Evolutionary conservation across 2,113 vertebrate species (phyloP), one percentile per base, ranked within the genome.

Genomic region (Miniopterus natalensis): DNA sequence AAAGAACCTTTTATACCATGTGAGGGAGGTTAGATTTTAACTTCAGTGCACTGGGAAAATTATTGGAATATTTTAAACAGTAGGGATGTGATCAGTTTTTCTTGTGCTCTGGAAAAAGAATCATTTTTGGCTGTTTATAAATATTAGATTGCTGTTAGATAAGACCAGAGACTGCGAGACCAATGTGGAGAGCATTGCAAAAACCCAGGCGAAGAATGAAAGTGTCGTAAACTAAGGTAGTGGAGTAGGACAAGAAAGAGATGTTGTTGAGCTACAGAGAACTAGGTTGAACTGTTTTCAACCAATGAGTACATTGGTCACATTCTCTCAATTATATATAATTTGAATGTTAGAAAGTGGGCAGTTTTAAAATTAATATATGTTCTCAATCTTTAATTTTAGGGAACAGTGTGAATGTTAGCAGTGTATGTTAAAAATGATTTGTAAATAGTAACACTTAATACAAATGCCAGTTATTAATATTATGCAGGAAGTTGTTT

Each of bases 1-100:
- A 68, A 80, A 95, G 65, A 95, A 21, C 9, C 36, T 90, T 25
- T 14, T 53, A 78, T 84, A 40, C 42, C 55, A 1, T 42, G 18
- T 81, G n/a, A 89, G 49, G 9, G 75, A 78, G 4, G 53, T 89
- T 55, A 90, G 27, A 70, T 47, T 88, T 80, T 65, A 42, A 66
- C 29, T 66, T 86, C 13, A 75, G 53, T n/a, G 8, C 49, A 66
- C 3, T 89, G 29, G 79, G 8, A 13, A 89, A 75, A n/a, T 88
- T 29, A 63, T 27, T 84, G 77, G 23, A 79, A 94, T 27, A 18
- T 92, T 96, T 65, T 88, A 92, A 88, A 66, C 25, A 91, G 70
- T 17, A 51, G 20, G 71, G 29, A 77, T 7, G 29, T 90, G 53
- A 17, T 92, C 49, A 92, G n/a, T 77, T 75, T 92, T 88, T 61